Percentiles rank a stretch among this genome's conserved stretches.
Evolutionary conservation across 2,888 invertebrate genomes (phyloP).

Genomic region (Alsophila aescularia): DNA sequence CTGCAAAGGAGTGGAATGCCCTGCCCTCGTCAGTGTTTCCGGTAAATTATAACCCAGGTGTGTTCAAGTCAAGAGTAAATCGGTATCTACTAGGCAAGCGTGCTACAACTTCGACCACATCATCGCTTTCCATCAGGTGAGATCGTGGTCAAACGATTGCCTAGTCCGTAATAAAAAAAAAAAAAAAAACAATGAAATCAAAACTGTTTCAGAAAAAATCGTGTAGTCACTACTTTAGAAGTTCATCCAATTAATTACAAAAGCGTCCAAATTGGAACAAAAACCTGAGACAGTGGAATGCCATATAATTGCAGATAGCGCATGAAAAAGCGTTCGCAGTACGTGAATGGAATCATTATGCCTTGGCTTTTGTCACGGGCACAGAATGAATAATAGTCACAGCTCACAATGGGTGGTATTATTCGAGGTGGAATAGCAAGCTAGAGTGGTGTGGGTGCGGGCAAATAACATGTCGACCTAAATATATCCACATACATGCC

Average conservation of each 20-base stretch:
- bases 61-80: too few relatives aligned
- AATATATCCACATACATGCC: too few relatives aligned
- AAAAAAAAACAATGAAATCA: not conserved
- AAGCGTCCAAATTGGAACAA: not conserved
- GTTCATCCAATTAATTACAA: not conserved
- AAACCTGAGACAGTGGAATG: slow-evolving; percentile 4
- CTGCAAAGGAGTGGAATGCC: too few relatives aligned
- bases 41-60: too few relatives aligned
- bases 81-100: too few relatives aligned
- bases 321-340: not conserved
- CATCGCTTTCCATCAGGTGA: too few relatives aligned
- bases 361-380: not conserved
- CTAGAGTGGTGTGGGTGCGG: not conserved
- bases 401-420: not conserved
- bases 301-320: not conserved
- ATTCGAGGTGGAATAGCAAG: not conserved
- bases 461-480: too few relatives aligned
- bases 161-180: too few relatives aligned
- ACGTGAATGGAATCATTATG: slow-evolving; percentile 9
- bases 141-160: too few relatives aligned
- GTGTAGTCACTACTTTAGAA: not conserved
- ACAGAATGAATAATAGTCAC: too few relatives aligned
- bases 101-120: too few relatives aligned
- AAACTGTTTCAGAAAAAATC: not conserved
- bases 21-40: too few relatives aligned